Conservation (phyloP, 2,888 invertebrate genomes). For the Rhynchonema sp. region DNA sequence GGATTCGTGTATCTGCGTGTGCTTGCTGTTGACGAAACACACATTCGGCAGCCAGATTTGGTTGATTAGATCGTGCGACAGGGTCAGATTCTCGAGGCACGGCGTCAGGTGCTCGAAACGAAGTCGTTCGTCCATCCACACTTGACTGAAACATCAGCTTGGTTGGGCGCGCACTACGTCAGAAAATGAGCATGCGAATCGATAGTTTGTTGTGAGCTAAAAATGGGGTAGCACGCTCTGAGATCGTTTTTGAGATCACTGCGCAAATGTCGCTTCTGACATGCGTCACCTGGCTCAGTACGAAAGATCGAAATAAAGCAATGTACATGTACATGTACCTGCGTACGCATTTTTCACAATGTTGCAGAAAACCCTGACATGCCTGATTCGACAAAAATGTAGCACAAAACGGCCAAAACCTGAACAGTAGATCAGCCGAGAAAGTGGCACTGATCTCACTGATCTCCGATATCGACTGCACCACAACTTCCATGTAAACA, state of each 20-base stretch:
- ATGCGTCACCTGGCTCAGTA: no score
- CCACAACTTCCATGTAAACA: conserved; percentile 18
- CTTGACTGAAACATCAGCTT: conserved; percentile 7
- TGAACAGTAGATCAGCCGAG: conserved; percentile 22
- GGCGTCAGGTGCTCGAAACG: neutral
- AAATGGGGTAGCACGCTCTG: no score
- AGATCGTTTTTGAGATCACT: no score
- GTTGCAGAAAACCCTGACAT: no score
- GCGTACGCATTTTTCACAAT: no score
- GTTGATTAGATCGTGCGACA: neutral
- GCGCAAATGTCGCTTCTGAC: no score
- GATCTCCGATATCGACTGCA: conserved; percentile 24
- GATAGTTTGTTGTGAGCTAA: no score
- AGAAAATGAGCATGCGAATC: no score
- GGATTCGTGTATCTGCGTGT: neutral
- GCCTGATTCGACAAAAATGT: no score
- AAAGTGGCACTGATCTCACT: conserved; percentile 22
- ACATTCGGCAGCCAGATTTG: conserved; percentile 1
- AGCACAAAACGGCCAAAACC: no score
- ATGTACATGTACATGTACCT: no score
- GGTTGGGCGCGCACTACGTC: neutral
- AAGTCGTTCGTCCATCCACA: neutral
- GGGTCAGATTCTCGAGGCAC: neutral
- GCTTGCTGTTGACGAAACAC: conserved; percentile 1
- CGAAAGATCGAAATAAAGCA: no score